A percentile compares a stretch with the other conserved stretches of the same genome.
Evolutionary conservation across 2,113 vertebrate species (phyloP).

Genomic region (Tetraodon nigroviridis): DNA sequence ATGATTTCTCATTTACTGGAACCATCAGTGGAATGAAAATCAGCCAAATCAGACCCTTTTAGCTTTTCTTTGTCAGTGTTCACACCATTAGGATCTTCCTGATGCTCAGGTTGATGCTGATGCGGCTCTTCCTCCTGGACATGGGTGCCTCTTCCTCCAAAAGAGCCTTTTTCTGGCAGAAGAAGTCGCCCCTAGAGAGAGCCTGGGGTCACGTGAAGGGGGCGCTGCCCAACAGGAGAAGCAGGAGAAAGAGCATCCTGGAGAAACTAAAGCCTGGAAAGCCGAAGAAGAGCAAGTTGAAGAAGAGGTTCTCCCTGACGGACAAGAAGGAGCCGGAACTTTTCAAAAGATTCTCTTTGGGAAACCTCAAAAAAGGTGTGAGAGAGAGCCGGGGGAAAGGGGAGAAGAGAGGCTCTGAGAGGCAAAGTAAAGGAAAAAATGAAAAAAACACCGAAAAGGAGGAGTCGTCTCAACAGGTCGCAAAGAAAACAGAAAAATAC

Average conservation of each 20-base stretch:
- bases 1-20: too few relatives aligned
- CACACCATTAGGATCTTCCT: too few relatives aligned
- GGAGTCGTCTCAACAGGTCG: not conserved
- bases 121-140: not conserved
- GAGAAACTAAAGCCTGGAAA: slow-evolving; percentile 2
- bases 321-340: slow-evolving; percentile 28
- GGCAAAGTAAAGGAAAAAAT: not conserved
- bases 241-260: slow-evolving; percentile 23
- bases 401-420: slow-evolving; percentile 13
- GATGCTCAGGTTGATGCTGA: too few relatives aligned
- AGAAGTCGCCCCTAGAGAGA: slow-evolving; percentile 7
- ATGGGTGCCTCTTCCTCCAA: slow-evolving; percentile 56
- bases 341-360: slow-evolving; percentile 27
- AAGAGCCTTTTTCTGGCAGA: slow-evolving; percentile 10
- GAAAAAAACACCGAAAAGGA: not conserved
- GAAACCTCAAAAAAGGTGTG: slow-evolving; percentile 26
- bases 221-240: slow-evolving; percentile 41
- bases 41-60: too few relatives aligned
- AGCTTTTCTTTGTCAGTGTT: too few relatives aligned
- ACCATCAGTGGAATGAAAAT: too few relatives aligned
- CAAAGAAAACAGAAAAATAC: not conserved
- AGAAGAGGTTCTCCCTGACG: slow-evolving; percentile 30
- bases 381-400: slow-evolving; percentile 3
- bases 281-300: slow-evolving; percentile 15
- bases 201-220: slow-evolving; percentile 36